phyloP scores from a whole-genome alignment of 2,113 vertebrate genomes.

The Semicossyphus pulcher region DNA sequence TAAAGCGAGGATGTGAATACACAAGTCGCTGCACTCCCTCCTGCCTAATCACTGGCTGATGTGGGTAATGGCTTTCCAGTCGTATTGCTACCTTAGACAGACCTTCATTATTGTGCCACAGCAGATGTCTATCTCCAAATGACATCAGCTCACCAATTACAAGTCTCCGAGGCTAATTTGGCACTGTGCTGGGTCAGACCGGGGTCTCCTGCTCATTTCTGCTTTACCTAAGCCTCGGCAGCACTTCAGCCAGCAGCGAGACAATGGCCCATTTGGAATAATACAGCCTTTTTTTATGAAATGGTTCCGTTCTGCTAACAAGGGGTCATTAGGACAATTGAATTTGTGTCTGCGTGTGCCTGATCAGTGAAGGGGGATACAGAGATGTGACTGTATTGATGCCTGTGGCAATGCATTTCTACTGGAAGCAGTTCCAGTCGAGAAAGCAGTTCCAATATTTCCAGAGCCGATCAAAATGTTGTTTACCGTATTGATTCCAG shows the following conservation, averaged over 20 bases:
- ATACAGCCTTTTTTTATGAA: conserved; percentile 60
- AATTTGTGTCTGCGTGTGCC: conserved; percentile 68
- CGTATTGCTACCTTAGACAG: conserved; percentile 77
- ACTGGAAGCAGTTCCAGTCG: conserved; percentile 40
- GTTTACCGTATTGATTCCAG: conserved; percentile 61
- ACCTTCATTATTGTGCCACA: conserved; percentile 71
- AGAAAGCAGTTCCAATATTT: conserved; percentile 53
- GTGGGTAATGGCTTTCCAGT: conserved; percentile 72
- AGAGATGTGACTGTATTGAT: conserved; percentile 52
- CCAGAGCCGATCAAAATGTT: conserved; percentile 50
- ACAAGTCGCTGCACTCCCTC: conserved; percentile 49
- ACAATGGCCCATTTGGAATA: conserved; percentile 67
- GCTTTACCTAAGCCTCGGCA: conserved; percentile 53
- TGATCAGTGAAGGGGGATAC: conserved; percentile 52
- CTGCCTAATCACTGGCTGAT: conserved; percentile 70
- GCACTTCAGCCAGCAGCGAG: conserved; percentile 59
- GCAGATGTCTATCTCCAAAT: conserved; percentile 77
- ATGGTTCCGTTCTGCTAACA: conserved; percentile 73
- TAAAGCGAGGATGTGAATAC: conserved; percentile 38
- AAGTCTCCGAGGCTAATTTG: conserved; percentile 77
- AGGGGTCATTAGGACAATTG: conserved; percentile 79
- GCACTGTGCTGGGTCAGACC: conserved; percentile 62
- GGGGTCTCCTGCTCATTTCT: conserved; percentile 66
- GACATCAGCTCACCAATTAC: conserved; percentile 80
- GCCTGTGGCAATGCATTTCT: conserved; percentile 45